Conservation (phyloP, 2,797 vertebrate species). For the Crenichthys baileyi region DNA sequence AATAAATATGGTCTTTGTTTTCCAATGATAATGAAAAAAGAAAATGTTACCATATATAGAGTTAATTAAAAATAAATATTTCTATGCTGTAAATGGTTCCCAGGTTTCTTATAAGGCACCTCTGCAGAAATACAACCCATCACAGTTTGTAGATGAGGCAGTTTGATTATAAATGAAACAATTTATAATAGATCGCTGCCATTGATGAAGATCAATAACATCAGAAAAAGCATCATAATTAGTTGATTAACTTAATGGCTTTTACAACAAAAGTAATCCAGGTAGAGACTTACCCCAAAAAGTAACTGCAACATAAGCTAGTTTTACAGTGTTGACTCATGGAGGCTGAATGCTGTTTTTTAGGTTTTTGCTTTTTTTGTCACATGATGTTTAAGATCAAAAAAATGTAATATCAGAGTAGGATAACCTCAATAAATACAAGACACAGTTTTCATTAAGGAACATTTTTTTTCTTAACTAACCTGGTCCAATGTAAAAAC, state of each 20-base stretch:
- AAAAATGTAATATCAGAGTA: neutral
- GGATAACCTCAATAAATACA: neutral
- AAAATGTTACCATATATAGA: neutral
- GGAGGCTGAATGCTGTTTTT: neutral
- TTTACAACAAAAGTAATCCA: neutral
- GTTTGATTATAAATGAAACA: neutral
- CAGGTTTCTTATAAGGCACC: neutral
- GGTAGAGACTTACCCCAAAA: neutral
- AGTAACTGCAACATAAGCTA: neutral
- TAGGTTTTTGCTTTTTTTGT: neutral
- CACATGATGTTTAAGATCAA: neutral
- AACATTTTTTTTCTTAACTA: too few species aligned
- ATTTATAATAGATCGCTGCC: neutral
- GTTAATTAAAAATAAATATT: neutral
- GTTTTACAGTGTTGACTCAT: neutral
- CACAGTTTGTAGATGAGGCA: neutral
- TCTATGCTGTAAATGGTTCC: too few species aligned
- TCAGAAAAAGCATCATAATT: too few species aligned
- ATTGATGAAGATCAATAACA: neutral
- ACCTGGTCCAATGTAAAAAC: too few species aligned
- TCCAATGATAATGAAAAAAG: neutral
- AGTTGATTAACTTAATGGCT: too few species aligned
- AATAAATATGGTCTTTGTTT: constrained; percentile 3
- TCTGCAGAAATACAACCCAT: neutral
- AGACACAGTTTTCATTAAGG: neutral